Base-by-base conservation (phyloP, 2,888 invertebrate genomes). In the Melieria omissa region DNA sequence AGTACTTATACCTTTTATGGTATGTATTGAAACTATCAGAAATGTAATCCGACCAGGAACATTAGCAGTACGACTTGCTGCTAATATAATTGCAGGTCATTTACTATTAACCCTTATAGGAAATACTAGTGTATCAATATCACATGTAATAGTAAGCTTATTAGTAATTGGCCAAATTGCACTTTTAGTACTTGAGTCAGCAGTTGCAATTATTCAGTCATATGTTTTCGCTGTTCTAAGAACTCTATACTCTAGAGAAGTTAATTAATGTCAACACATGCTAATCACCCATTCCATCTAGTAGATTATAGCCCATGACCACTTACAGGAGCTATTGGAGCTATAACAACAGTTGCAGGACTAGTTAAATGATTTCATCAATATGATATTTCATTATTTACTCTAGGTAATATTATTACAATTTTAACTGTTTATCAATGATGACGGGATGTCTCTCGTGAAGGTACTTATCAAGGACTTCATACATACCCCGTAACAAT, bases 41-140 rank as follows among this genome's bases (percentile, higher is more conserved):
- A 92, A 92, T 88, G 79, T 92, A 77, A 92, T 93, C 86, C 92
- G 92, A 10, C 92, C 92, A 0, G 88, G 89, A 84, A 93, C 93
- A 4, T 86, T 93, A 88, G 90, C 91, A 0, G 89, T 93, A 72
- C 92, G 93, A 76, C 82, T 93, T 88, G 89, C 91, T 5, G 93
- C 93, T n/a, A 93, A 93, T 88, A 92, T 93, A 90, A 92, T 92
- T 88, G 92, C 93, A 1, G 92, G 92, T 0, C 92, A 93, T 84
- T 82, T 93, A 86, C 78, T 93, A 82, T 85, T 93, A 88, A 91
- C 91, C 1, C 78, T 93, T 81, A 62, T 81, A 70, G 89, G 90
- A 73, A 88, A 88, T 76, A 88, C 86, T 4, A 88, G 85, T 0
- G 78, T 81, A 45, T 80, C 73, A 42, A 67, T 81, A 78, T 76